Percentiles rank a stretch among this genome's conserved stretches.
phyloP scores from a whole-genome alignment of 2,113 vertebrate species.

The Pterophyllum scalare region DNA sequence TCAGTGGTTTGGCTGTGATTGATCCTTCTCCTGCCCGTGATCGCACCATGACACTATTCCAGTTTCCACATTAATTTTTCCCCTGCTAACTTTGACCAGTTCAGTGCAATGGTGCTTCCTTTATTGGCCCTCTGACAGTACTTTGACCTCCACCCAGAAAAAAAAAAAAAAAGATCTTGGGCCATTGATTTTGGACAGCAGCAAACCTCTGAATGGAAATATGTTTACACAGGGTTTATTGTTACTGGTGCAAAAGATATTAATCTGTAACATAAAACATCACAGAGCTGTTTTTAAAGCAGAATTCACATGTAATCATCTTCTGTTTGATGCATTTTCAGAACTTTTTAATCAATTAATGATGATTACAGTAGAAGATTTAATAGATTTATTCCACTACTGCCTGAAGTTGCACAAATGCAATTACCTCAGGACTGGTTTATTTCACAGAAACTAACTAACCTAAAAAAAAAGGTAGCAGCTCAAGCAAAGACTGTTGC shows the following conservation, averaged over 20 bases:
- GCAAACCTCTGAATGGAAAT: constrained; percentile 35
- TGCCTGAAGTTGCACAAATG: background rate
- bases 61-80: constrained; percentile 76
- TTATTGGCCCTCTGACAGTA: constrained; percentile 51
- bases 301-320: background rate
- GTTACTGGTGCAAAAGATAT: constrained; percentile 14
- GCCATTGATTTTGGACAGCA: constrained; percentile 32
- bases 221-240: constrained; percentile 19
- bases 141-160: constrained; percentile 62
- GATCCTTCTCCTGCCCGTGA: constrained; percentile 66
- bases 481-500: constrained; percentile 28
- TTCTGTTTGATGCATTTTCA: background rate
- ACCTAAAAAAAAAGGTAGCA: constrained; percentile 1
- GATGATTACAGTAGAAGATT: background rate
- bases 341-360: background rate
- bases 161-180: constrained; percentile 5
- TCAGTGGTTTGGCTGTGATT: constrained; percentile 77
- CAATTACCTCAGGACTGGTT: background rate
- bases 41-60: constrained; percentile 63
- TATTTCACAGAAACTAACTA: background rate
- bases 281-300: fast-evolving
- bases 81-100: constrained; percentile 53
- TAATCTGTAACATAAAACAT: background rate
- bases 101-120: constrained; percentile 53
- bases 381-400: background rate